A percentile compares a stretch with the other conserved stretches of the same genome.
These are phyloP conservation scores for Chionis minor DNA, from an alignment of 2,113 vertebrate genomes.

Conservation along the genomic window DNA sequence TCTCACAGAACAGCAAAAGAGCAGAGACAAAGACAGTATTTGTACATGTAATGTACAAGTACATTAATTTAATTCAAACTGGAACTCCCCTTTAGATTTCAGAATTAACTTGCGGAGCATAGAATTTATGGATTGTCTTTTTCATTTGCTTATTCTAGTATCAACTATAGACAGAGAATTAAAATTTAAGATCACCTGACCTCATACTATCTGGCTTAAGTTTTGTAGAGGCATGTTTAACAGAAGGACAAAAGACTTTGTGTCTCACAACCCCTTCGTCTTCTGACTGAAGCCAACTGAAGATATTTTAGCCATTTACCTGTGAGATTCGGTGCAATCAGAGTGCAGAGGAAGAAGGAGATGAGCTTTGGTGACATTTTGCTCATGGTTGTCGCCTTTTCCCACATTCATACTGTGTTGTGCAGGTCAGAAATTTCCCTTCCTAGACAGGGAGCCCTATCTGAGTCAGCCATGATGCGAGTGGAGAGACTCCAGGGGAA, in stretches of 20 bases:
- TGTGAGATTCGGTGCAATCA: neutral
- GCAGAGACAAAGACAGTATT: neutral
- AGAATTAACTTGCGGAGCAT: neutral
- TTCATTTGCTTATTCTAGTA: neutral
- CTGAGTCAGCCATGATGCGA: neutral
- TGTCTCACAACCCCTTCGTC: neutral
- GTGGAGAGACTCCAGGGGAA: neutral
- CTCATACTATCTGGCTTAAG: neutral
- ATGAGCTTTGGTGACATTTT: neutral
- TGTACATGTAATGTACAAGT: too few relatives aligned
- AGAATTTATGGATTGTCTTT: neutral
- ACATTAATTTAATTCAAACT: neutral
- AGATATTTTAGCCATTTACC: slow-evolving; percentile 6
- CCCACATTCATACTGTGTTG: neutral
- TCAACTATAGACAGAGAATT: neutral
- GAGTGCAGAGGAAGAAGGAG: neutral
- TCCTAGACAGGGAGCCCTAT: neutral
- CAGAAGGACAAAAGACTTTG: neutral
- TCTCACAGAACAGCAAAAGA: neutral
- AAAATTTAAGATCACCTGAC: neutral
- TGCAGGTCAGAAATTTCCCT: neutral
- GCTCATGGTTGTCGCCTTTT: neutral
- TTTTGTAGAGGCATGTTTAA: neutral
- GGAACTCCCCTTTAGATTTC: neutral
- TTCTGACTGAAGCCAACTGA: too few relatives aligned